These are phyloP conservation scores for Epirrita christyi DNA, from an alignment of 2,888 invertebrate genomes.

Conservation along the genomic window DNA sequence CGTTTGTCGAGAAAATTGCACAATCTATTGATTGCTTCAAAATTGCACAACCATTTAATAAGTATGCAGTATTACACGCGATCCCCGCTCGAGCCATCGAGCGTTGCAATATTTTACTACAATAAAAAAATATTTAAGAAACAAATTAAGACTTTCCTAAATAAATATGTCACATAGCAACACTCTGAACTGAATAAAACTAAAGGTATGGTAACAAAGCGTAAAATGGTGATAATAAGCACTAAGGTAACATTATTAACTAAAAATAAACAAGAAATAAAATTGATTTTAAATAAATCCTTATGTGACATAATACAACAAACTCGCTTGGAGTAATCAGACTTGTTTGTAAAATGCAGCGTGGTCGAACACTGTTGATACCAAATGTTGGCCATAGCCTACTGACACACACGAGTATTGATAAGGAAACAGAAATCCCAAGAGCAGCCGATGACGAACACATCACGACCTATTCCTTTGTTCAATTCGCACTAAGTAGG, in stretches of 20 bases:
- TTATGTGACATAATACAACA: conserved; percentile 59
- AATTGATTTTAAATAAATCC: conserved; percentile 57
- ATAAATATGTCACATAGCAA: conserved; percentile 32
- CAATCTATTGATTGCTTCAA: conserved; percentile 57
- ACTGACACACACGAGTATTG: conserved; percentile 56
- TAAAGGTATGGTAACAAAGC: conserved; percentile 73
- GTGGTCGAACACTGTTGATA: conserved; percentile 60
- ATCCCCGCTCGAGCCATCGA: conserved; percentile 40
- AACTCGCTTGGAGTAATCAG: conserved; percentile 61
- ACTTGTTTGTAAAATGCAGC: conserved; percentile 70
- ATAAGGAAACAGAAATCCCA: conserved; percentile 56
- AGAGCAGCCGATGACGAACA: conserved; percentile 47
- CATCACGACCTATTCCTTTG: conserved; percentile 48
- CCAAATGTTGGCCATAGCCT: conserved; percentile 57
- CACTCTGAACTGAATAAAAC: conserved; percentile 38
- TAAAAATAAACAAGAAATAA: conserved; percentile 55
- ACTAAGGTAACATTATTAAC: conserved; percentile 59
- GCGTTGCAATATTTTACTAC: conserved; percentile 20
- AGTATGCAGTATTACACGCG: conserved; percentile 53
- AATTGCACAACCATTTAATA: conserved; percentile 57
- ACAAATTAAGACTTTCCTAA: conserved; percentile 26
- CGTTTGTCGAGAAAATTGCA: conserved; percentile 62
- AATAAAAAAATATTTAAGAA: conserved; percentile 30
- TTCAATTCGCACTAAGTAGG: conserved; percentile 19
- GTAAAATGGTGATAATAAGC: conserved; percentile 70